Evolutionary conservation across 1,140 invertebrate genomes (phyloP).

Genomic region (Dinoponera quadriceps): DNA sequence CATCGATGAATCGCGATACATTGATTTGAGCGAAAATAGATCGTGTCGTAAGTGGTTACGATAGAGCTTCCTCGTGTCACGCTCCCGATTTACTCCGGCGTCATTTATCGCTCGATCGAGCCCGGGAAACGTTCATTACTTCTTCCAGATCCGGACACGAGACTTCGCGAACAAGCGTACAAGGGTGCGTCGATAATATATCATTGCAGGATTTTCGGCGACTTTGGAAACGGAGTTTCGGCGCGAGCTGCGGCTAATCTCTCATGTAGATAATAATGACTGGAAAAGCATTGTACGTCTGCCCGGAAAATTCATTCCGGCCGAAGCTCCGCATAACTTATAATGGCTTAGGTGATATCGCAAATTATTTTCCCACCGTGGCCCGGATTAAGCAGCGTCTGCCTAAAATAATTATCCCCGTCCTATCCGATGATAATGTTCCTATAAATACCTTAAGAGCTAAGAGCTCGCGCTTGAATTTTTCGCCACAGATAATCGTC

Average conservation of each 20-base stretch:
- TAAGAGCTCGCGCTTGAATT: constrained; percentile 43
- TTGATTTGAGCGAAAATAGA: not conserved
- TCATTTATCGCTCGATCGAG: not conserved
- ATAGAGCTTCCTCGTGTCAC: not conserved
- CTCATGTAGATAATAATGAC: constrained; percentile 73
- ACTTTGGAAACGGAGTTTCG: constrained; percentile 63
- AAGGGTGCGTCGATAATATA: constrained; percentile 60
- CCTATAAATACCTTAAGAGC: constrained; percentile 65
- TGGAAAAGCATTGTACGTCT: constrained; percentile 70
- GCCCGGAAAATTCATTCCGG: constrained; percentile 69
- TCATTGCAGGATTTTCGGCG: constrained; percentile 64
- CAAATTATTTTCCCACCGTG: constrained; percentile 76
- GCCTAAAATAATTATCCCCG: constrained; percentile 75
- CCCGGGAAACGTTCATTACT: constrained; percentile 13
- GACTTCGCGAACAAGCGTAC: constrained; percentile 27
- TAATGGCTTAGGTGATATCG: constrained; percentile 73
- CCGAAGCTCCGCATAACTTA: constrained; percentile 75
- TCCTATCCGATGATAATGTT: constrained; percentile 71
- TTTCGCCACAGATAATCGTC: constrained; percentile 5
- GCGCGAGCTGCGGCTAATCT: constrained; percentile 70
- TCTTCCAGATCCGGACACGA: constrained; percentile 31
- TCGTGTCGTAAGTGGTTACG: not conserved
- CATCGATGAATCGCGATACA: not conserved
- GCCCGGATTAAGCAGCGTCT: constrained; percentile 68
- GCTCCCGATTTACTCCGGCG: not conserved